Evolutionary conservation across 2,888 invertebrate genomes (phyloP).

Genomic region (Aphidoletes aphidimyza): DNA sequence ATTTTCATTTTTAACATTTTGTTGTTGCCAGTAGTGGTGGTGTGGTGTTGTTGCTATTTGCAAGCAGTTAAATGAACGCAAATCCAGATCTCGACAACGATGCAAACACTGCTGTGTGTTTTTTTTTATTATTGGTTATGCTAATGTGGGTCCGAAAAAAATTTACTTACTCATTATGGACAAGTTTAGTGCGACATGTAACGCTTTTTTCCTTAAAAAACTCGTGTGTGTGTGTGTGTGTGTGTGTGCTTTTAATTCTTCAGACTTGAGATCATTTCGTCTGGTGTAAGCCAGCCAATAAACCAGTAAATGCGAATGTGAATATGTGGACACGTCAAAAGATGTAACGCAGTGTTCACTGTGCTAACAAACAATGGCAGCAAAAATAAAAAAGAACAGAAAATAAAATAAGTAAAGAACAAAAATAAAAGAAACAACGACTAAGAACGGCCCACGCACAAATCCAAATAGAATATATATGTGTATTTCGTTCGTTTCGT

Average conservation of each 20-base stretch:
- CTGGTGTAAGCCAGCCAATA: not conserved
- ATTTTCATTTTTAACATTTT: not conserved
- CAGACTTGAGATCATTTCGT: not conserved
- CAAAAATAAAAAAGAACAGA: no score
- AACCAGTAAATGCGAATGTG: constrained; percentile 10
- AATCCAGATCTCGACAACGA: not conserved
- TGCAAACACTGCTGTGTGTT: constrained; percentile 18
- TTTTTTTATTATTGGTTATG: constrained; percentile 27
- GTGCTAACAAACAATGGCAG: no score
- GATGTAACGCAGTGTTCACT: constrained; percentile 3
- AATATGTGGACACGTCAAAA: not conserved
- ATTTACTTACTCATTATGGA: constrained; percentile 11
- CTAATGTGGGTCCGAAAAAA: constrained; percentile 1
- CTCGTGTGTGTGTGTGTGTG: not conserved
- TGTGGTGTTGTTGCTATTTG: not conserved
- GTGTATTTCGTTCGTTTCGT: not conserved
- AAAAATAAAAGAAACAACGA: not conserved
- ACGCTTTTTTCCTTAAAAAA: not conserved
- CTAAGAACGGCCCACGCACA: not conserved
- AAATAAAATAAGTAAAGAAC: not conserved
- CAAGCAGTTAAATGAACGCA: not conserved
- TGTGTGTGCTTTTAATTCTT: not conserved
- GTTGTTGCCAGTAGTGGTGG: not conserved
- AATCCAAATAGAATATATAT: not conserved
- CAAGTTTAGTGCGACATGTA: constrained; percentile 49